Evolutionary conservation across 2,888 invertebrate genomes (phyloP).

Genomic region (Campoplex nolae): DNA sequence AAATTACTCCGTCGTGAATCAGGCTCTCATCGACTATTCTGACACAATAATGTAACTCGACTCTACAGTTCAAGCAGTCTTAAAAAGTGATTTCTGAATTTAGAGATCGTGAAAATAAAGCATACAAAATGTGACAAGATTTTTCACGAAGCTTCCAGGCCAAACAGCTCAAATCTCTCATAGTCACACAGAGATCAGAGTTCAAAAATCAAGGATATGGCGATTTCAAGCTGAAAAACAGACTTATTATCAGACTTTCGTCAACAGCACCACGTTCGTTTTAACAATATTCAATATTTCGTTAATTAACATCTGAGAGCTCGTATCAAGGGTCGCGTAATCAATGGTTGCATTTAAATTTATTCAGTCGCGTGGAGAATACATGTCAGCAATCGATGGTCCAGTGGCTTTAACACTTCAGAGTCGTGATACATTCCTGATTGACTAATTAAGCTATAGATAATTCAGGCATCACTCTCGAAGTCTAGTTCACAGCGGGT

Average conservation of each 20-base stretch:
- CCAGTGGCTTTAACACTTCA: slow-evolving; percentile 19
- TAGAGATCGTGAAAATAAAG: not conserved
- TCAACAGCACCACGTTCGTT: not conserved
- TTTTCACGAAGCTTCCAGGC: not conserved
- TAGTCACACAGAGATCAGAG: not conserved
- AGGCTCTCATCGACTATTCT: not conserved
- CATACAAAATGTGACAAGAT: not conserved
- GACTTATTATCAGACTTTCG: not conserved
- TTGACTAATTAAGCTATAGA: slow-evolving; percentile 70
- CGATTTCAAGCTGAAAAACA: not conserved
- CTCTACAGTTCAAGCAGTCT: not conserved
- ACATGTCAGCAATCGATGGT: slow-evolving; percentile 10
- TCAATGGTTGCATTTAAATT: slow-evolving; percentile 1
- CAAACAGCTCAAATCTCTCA: not conserved
- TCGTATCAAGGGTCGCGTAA: slow-evolving; percentile 2
- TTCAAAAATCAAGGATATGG: not conserved
- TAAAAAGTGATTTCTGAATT: not conserved
- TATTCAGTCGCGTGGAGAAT: not conserved
- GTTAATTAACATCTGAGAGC: slow-evolving; percentile 27
- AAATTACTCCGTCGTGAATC: too few relatives aligned
- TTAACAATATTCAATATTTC: slow-evolving; percentile 5
- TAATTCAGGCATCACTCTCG: slow-evolving; percentile 59
- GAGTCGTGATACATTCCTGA: slow-evolving; percentile 59
- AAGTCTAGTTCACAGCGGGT: slow-evolving; percentile 24
- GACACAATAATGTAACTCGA: not conserved